These are phyloP conservation scores for Drosophila pegasa DNA, from an alignment of 2,888 invertebrate species.

Conservation along the genomic window DNA sequence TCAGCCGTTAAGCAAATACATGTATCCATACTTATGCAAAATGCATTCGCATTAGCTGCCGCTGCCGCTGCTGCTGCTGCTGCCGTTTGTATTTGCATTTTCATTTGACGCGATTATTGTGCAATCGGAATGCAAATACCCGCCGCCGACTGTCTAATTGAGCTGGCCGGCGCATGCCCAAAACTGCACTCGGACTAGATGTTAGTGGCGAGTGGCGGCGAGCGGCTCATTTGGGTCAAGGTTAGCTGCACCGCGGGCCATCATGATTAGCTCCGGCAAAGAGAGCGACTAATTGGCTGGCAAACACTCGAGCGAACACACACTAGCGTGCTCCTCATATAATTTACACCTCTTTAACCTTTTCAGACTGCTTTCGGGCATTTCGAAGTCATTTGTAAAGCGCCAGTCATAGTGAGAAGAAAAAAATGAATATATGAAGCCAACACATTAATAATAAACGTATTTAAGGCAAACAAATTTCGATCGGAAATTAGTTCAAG, in stretches of 20 bases:
- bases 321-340: constrained; percentile 14
- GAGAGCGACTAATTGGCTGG: constrained; percentile 62
- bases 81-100: constrained; percentile 31
- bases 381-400: constrained; percentile 50
- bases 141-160: constrained; percentile 21
- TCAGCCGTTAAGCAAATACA: constrained; percentile 58
- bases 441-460: constrained; percentile 11
- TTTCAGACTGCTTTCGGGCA: constrained; percentile 33
- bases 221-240: constrained; percentile 71
- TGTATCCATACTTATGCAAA: constrained; percentile 31
- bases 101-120: constrained; percentile 44
- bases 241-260: constrained; percentile 58
- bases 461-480: constrained; percentile 23
- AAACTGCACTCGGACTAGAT: constrained; percentile 27
- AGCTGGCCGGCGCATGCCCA: constrained; percentile 20
- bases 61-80: not conserved
- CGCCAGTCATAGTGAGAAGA: constrained; percentile 46
- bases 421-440: constrained; percentile 22
- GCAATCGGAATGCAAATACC: constrained; percentile 53
- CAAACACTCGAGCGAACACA: constrained; percentile 42
- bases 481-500: constrained; percentile 77
- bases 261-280: constrained; percentile 22
- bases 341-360: constrained; percentile 59
- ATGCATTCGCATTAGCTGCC: constrained; percentile 35
- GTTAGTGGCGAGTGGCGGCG: constrained; percentile 3